These are phyloP conservation scores for Pachyuromys duprasi DNA, from an alignment of 2,797 vertebrate genomes.

Conservation along the genomic window DNA sequence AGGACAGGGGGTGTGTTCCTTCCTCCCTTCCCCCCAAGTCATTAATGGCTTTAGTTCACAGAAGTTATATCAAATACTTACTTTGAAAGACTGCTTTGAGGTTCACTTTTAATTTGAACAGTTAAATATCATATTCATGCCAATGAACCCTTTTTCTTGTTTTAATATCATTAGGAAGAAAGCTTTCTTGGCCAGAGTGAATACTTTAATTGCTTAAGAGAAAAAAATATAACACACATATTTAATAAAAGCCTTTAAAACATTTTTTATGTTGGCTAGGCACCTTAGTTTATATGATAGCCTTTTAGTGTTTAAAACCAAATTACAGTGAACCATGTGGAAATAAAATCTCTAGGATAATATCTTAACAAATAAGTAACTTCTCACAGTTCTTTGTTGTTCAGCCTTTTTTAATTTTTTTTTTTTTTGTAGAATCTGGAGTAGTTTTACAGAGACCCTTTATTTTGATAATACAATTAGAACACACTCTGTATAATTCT, in stretches of 20 bases:
- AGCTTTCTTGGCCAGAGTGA: slow-evolving; percentile 73
- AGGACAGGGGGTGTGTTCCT: slow-evolving; percentile 46
- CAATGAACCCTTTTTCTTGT: slow-evolving; percentile 71
- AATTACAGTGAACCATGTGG: slow-evolving; percentile 79
- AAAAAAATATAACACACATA: slow-evolving; percentile 69
- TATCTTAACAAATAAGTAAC: slow-evolving; percentile 85
- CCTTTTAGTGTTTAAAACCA: slow-evolving; percentile 80
- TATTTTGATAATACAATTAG: slow-evolving; percentile 59
- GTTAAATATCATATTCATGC: slow-evolving; percentile 78
- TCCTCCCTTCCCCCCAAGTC: not conserved
- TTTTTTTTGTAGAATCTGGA: slow-evolving; percentile 31
- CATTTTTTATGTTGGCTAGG: slow-evolving; percentile 69
- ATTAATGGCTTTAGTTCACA: slow-evolving; percentile 78
- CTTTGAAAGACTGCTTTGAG: slow-evolving; percentile 77
- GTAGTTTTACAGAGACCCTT: slow-evolving; percentile 69
- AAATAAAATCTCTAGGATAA: slow-evolving; percentile 84
- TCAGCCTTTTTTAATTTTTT: slow-evolving; percentile 54
- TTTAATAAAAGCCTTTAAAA: slow-evolving; percentile 79
- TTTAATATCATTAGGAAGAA: slow-evolving; percentile 81
- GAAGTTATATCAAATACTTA: slow-evolving; percentile 73
- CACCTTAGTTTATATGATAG: slow-evolving; percentile 81
- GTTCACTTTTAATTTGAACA: slow-evolving; percentile 81
- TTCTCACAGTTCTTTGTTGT: slow-evolving; percentile 66
- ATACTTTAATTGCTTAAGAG: slow-evolving; percentile 77
- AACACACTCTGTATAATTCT: slow-evolving; percentile 8